A percentile compares a stretch with the other conserved stretches of the same genome.
Conservation (phyloP, 2,113 vertebrate species). For the Bambusicola thoracicus region DNA sequence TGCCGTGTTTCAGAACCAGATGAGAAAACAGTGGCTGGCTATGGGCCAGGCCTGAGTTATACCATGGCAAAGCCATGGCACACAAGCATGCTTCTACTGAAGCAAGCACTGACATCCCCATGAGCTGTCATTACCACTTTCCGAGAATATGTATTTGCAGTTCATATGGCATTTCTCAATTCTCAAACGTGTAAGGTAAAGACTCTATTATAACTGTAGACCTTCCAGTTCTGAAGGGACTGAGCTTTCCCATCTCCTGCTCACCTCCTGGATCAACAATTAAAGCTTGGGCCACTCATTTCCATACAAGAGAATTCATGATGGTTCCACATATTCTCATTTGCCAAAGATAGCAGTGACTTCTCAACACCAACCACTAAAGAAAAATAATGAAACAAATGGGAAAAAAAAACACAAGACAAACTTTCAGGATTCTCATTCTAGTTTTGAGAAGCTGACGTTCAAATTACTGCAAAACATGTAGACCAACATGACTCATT, state of each 20-base stretch:
- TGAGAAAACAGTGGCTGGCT: not conserved
- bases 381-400: conserved; percentile 8
- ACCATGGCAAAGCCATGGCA: not conserved
- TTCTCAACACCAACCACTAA: conserved; percentile 7
- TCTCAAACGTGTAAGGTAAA: not conserved
- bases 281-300: not conserved
- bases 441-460: not conserved
- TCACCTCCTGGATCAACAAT: not conserved
- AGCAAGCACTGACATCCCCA: not conserved
- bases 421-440: not conserved
- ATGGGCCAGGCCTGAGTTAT: accelerated
- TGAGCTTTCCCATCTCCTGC: not conserved
- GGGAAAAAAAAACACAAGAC: not conserved
- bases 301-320: not conserved
- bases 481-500: conserved; percentile 49
- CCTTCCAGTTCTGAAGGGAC: not conserved
- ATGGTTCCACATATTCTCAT: not conserved
- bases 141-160: not conserved
- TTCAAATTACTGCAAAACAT: conserved; percentile 15
- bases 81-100: not conserved
- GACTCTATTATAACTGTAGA: not conserved
- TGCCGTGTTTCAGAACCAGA: not conserved
- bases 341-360: not conserved
- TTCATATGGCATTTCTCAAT: not conserved
- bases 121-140: not conserved